Evolutionary conservation across 2,888 invertebrate species (phyloP).

Genomic region (Cheilosia vulpina): DNA sequence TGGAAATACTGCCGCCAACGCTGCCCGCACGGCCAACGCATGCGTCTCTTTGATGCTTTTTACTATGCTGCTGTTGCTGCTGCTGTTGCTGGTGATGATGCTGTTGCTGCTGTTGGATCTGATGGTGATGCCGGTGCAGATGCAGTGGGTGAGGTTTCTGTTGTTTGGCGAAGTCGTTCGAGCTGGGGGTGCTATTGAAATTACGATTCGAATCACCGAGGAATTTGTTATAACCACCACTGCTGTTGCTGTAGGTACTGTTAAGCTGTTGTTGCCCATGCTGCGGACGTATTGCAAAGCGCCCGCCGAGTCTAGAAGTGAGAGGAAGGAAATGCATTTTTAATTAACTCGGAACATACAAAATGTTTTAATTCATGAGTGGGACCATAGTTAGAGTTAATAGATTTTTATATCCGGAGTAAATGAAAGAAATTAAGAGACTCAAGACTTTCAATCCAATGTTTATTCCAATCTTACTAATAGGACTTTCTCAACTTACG

Average conservation of each 20-base stretch:
- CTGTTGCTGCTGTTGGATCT: conserved; percentile 63
- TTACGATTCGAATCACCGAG: conserved; percentile 80
- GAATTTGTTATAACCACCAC: conserved; percentile 78
- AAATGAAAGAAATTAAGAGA: no score
- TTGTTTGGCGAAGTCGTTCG: conserved; percentile 48
- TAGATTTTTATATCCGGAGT: no score
- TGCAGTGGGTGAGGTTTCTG: conserved; percentile 56
- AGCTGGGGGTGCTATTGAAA: conserved; percentile 76
- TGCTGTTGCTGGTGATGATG: conserved; percentile 38
- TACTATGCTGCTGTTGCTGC: conserved; percentile 63
- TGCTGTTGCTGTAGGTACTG: conserved; percentile 76
- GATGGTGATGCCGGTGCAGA: conserved; percentile 60
- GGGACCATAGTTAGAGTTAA: no score
- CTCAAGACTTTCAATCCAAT: no score
- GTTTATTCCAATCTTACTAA: no score
- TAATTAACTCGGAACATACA: neutral
- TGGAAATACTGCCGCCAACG: conserved; percentile 77
- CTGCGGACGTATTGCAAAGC: conserved; percentile 82
- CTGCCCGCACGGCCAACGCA: conserved; percentile 76
- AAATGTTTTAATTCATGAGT: no score
- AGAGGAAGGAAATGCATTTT: neutral
- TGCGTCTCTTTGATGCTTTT: conserved; percentile 75
- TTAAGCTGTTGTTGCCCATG: conserved; percentile 81
- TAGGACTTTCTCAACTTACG: no score
- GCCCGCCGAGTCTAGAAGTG: conserved; percentile 80